Evolutionary conservation across 2,113 vertebrate species (phyloP), one percentile per base, ranked within the genome.

Genomic region (Apteryx owenii): DNA sequence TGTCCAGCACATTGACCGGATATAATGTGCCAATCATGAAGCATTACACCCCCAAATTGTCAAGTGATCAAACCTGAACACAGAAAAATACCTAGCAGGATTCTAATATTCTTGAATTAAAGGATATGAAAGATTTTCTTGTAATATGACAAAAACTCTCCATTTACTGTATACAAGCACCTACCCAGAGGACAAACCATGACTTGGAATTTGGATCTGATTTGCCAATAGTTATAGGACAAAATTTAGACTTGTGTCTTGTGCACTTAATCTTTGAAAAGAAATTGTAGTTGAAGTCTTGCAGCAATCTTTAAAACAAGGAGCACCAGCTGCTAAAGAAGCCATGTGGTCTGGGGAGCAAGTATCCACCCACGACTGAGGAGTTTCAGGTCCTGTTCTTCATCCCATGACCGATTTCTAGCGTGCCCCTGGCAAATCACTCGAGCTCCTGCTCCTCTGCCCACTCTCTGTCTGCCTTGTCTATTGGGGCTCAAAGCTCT

Each of bases 31-130:
- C 6, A 1, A 77, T 89, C 83, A 58, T 8, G 83, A 92, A 70
- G 61, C 83, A 87, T 85, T 72, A 58, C 73, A 81, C 31, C 48
- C 65, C 62, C 36, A 85, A 95, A 77, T 4, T 81, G 85, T 40
- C 89, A 92, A 20, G n/a, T 7, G 68, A 84, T 92, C 86, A 93
- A 80, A 73, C 61, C 69, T 81, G 91, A 88, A 29, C 48, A 71
- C 66, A 79, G 70, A 38, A 73, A 77, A 95, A 66, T 50, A 73
- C 22, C 61, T 53, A 75, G 80, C 42, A 73, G 50, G 65, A 42
- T 66, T 79, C 81, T n/a, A 72, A 90, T 71, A 79, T 60, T 65
- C 46, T 75, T 40, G 7, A 29, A 76, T 51, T 58, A 79, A 90
- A 76, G 33, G 31, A 81, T 48, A 81, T 8, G 46, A 79, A 95